Base-by-base conservation (phyloP, 2,888 invertebrate species). In the Erebia ligea region DNA sequence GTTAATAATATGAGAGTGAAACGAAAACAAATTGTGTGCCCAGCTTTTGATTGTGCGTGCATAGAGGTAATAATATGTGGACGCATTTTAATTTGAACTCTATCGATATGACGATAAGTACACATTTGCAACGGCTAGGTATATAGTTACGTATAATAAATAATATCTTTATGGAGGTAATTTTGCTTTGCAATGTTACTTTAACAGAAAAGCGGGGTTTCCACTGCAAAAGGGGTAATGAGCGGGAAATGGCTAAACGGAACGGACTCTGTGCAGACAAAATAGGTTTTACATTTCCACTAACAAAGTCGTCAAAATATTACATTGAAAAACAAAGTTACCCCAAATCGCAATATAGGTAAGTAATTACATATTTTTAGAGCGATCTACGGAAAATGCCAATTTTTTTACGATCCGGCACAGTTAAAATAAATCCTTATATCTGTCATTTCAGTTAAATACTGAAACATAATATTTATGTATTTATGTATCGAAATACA, bases 51-150 rank as follows among this genome's bases (percentile, higher is more conserved):
- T 68, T 69, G 69, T 69, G 69, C 65, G 69, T 69, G 52, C 69
- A 52, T 64, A 67, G 67, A 67, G 67, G 67, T 67, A 67, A 48
- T 6, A 25, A 48, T 6, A 34, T 6, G 40, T 69, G 69, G 69
- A 69, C 65, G 69, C 65, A 40, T 57, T 52, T 40, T 67, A 59
- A 54, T 69, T 69, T 69, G 64, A 64, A 64, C 64, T 69, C 19
- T 69, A 68, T 25, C 4, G 9, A 50, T 59, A 63, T 54, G 19
- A n/a, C n/a, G 10, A 54, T 68, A 52, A 62, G 42, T 54, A 56
- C 25, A 45, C 19, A 59, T 67, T 67, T 67, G 13, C 15, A 59
- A 52, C 19, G 48, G 45, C 61, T 45, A 45, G 21, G 1, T 59
- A 42, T 42, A 42, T 40, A 40, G 17, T 59, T 59, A 59, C 40